A percentile compares a stretch with the other conserved stretches of the same genome.
phyloP scores from a whole-genome alignment of 1,140 invertebrate species.

The Melanaphis sacchari region DNA sequence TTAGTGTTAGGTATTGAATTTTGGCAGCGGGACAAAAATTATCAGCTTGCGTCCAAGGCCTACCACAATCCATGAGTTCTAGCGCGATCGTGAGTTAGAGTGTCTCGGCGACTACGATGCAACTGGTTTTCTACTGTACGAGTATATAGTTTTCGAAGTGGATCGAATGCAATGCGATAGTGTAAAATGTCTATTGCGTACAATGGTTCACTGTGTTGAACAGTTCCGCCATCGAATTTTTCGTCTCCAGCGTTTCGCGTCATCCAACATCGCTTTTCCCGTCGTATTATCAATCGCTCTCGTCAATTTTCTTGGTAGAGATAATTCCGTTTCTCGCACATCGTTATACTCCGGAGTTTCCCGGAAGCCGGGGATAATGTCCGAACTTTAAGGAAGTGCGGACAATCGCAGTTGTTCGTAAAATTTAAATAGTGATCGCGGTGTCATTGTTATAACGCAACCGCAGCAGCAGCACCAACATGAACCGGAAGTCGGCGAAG shows the following conservation, averaged over 20 bases:
- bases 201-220: too few relatives aligned
- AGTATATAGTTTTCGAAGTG: not conserved
- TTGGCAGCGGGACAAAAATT: not conserved
- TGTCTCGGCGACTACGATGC: not conserved
- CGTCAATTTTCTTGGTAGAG: not conserved
- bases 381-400: not conserved
- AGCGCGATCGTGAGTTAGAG: not conserved
- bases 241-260: not conserved
- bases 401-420: not conserved
- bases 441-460: not conserved
- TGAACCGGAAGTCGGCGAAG: constrained; percentile 65
- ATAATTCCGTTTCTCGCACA: not conserved
- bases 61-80: not conserved
- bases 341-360: too few relatives aligned
- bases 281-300: not conserved
- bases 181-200: not conserved
- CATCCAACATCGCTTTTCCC: too few relatives aligned
- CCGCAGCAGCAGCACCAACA: not conserved
- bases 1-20: not conserved
- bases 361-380: not conserved
- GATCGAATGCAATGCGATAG: not conserved
- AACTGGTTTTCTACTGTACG: not conserved
- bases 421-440: not conserved
- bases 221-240: not conserved
- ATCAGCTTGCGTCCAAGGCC: not conserved